These are phyloP conservation scores for Rhinoptilus africanus DNA, from an alignment of 2,113 vertebrate genomes.

Conservation along the genomic window DNA sequence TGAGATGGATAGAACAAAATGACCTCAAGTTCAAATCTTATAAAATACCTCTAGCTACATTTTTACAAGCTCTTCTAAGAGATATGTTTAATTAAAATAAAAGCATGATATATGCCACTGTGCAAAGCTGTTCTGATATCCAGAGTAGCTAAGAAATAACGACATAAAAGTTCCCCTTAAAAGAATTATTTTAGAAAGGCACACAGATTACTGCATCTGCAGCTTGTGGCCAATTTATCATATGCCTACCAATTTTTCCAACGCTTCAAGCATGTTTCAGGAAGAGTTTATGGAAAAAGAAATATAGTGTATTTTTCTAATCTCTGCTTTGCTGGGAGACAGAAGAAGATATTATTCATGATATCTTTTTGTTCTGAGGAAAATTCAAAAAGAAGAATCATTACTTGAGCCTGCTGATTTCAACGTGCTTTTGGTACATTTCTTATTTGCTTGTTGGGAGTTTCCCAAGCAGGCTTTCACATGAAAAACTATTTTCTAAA, in stretches of 20 bases:
- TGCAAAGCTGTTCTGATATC: constrained; percentile 51
- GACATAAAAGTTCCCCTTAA: constrained; percentile 60
- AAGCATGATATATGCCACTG: constrained; percentile 65
- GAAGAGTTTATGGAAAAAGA: not conserved
- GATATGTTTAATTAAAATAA: constrained; percentile 77
- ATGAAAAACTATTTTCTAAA: not conserved
- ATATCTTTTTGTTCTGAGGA: not conserved
- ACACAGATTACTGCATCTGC: constrained; percentile 24
- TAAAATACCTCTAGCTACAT: constrained; percentile 61
- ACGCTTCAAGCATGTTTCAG: not conserved
- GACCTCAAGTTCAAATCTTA: constrained; percentile 68
- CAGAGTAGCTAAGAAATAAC: not conserved
- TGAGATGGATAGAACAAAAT: constrained; percentile 56
- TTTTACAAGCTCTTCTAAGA: constrained; percentile 70
- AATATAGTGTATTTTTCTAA: not conserved
- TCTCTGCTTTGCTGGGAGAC: not conserved
- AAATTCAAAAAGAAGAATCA: not conserved
- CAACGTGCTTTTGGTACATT: not conserved
- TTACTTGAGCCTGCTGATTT: not conserved
- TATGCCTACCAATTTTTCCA: not conserved
- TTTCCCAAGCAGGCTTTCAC: not conserved
- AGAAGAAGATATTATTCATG: not conserved
- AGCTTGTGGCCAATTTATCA: not conserved
- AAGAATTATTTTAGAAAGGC: constrained; percentile 71
- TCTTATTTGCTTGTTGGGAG: not conserved